Base-by-base conservation (phyloP, 2,113 vertebrate species). In the Lamprologus tigripictilis region DNA sequence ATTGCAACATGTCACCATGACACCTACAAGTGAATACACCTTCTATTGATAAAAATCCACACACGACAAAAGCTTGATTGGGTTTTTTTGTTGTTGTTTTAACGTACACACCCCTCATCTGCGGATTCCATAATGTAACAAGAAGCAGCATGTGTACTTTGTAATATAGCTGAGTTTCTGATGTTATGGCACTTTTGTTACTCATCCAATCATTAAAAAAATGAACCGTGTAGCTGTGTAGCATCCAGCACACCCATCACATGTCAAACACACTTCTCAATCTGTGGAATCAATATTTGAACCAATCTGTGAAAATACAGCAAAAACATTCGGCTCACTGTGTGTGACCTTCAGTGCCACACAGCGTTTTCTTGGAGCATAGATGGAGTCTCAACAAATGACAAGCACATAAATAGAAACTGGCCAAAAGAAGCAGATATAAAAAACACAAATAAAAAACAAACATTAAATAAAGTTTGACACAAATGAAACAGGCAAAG, bases 401-500 rank as follows among this genome's bases (percentile, higher is more conserved):
- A 78, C 42, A 92, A 91, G 83, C 71, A 49, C 71, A 78, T 19
- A 4, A 49, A 31, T 8, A 78, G 71, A 78, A 51, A 78, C 45
- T 2, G 73, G 45, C 17, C 17, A 51, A 78, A 51, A 49, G 87
- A 87, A 84, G 92, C 90, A 86, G 89, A 82, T 86, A 76, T 78
- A 71, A 58, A 82, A 66, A 0, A 37, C 3, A n/a, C 81, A 63
- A 85, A 9, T 66, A 47, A 21, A 40, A 78, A 47, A 5, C 7
- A 33, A 82, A n/a, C 12, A 55, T 5, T 79, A 73, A 78, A 37
- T 40, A 53, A 26, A 88, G 45, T 78, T 45, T 76, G 16, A 90
- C 87, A 90, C 55, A 82, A 87, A 81, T 87, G 63, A 93, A 89
- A 57, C 85, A 92, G 91, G 88, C 88, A 93, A 94, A 63, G 76